Base-by-base conservation (phyloP, 2,113 vertebrate genomes). In the Piprites chloris region DNA sequence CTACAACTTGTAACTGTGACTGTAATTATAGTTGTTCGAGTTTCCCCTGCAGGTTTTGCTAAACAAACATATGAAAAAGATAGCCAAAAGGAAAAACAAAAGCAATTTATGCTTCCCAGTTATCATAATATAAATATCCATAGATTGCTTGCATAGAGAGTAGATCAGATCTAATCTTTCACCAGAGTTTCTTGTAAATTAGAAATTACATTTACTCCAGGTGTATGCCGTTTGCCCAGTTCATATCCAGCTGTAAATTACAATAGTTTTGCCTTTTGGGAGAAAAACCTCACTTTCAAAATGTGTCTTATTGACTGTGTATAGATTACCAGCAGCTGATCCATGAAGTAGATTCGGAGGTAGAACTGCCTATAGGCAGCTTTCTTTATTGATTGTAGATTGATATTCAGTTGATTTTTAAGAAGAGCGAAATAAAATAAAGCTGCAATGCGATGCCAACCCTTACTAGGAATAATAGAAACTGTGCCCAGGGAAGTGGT, bases 1-100 rank as follows among this genome's bases (percentile, higher is more conserved):
- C 90, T 77, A 91, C 89, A 94, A 94, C 84, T 63, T 78, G 88
- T 92, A 92, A 81, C 72, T 61, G 89, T 95, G 96, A 96, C 93
- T 95, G 96, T 94, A 97, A 97, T 98, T 96, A 97, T 53, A 87
- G 95, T 80, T 93, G 93, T 93, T 92, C 37, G 62, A 49, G 2
- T 92, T 88, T 96, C 89, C 97, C 97, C 97, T 81, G 76, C 91
- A 97, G 97, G 82, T 86, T 84, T 94, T 85, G 77, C 76, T 84
- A 87, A 97, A 97, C 96, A 97, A 96, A 97, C 89, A 93, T 97
- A 96, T 89, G 95, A 96, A 97, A 97, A 96, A 97, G 88, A 97
- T 97, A 97, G 96, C 97, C 97, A 95, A 97, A 98, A 98, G 96
- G 93, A 96, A 97, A 95, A 97, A 97, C 96, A 97, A 97, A 97